These are phyloP conservation scores for Chaetops frenatus DNA, from an alignment of 2,113 vertebrate species.

Conservation along the genomic window DNA sequence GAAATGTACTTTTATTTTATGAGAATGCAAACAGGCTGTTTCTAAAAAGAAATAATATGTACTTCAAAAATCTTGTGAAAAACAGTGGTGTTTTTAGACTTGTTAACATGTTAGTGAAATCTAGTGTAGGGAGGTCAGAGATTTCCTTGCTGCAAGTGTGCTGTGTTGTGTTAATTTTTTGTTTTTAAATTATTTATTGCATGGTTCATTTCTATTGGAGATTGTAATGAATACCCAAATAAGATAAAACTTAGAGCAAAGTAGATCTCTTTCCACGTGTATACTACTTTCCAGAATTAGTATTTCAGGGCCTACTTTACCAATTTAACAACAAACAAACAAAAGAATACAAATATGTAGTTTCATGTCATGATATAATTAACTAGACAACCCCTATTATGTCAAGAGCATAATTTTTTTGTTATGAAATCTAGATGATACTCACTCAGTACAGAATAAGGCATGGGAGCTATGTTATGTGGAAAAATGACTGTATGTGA, in stretches of 20 bases:
- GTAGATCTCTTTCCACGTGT: background rate
- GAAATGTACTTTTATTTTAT: background rate
- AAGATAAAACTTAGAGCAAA: background rate
- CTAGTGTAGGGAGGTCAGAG: background rate
- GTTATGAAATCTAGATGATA: slow-evolving; percentile 37
- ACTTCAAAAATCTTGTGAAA: background rate
- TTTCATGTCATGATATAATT: slow-evolving; percentile 35
- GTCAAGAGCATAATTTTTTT: background rate
- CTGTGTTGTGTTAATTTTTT: background rate
- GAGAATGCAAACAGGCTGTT: background rate
- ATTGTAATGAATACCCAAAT: background rate
- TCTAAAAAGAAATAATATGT: background rate
- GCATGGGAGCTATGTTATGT: slow-evolving; percentile 17
- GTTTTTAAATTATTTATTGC: background rate
- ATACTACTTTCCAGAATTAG: background rate
- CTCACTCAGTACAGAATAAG: slow-evolving; percentile 25
- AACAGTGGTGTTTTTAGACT: background rate
- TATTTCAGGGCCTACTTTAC: background rate
- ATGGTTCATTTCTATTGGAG: background rate
- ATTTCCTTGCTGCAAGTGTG: background rate
- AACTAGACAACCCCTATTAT: slow-evolving; percentile 3
- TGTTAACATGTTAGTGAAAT: background rate
- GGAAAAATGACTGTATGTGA: slow-evolving; percentile 56
- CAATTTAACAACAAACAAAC: background rate
- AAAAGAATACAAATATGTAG: background rate